Evolutionary conservation across 1,140 invertebrate genomes (phyloP), one percentile per base, ranked within the genome.

Genomic region (Drosophila prosaltans): DNA sequence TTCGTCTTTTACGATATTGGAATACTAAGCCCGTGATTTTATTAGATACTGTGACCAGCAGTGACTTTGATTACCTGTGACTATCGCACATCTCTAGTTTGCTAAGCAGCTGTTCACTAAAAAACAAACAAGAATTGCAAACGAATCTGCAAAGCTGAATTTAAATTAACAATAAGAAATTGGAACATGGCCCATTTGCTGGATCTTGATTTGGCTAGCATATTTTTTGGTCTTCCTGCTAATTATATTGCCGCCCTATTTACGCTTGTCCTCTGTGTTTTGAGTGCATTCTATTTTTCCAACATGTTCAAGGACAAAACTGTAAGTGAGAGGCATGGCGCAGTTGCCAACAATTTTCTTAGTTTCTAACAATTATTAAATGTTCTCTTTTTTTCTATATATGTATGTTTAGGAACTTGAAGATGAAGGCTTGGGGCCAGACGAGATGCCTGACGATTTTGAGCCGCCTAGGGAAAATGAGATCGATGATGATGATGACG

Each of bases 291-390:
- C 1, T 91, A 91, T 45, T 91, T 80, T 72, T 74, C 88, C 43
- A 91, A 85, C 65, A 80, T 89, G 45, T 82, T 90, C 64, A 91
- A 85, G 80, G 83, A 85, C 60, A 90, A 80, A 45, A 48, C 59
- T 5, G 85, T 91, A 40, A 81, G 79, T 80, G n/a, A 24, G 63
- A 30, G 3, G 26, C 39, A 68, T 51, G 36, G 8, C 4, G 61
- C 36, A 9, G 8, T 16, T 36, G 3, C 11, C 41, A 26, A 28
- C 7, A 8, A 24, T 54, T 26, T 9, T 54, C 10, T 26, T 54
- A 3, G 6, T 54, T 7, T 54, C 3, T 10, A 26, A 51, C 7
- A 51, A 21, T 5, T 5, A 39, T 3, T 24, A 58, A 11, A 36
- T 7, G 3, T 36, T 1, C 32, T 1, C 1, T 8, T 16, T 24